Conservation (phyloP, 2,888 invertebrate species). For the Tiliacea citrago region DNA sequence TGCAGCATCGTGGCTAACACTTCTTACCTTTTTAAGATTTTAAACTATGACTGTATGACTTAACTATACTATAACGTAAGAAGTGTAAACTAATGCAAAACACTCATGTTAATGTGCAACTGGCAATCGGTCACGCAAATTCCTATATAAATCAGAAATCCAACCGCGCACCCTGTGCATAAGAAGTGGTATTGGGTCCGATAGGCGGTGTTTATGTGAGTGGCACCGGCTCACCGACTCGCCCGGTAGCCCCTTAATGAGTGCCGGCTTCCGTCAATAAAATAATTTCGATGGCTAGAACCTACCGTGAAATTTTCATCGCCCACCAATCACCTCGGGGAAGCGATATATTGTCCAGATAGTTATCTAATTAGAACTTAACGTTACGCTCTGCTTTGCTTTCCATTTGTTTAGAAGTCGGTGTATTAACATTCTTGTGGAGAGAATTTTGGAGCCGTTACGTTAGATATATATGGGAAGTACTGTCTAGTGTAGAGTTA, state of each 20-base stretch:
- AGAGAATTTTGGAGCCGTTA: slow-evolving; percentile 55
- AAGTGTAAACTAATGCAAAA: neutral
- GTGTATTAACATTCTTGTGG: slow-evolving; percentile 60
- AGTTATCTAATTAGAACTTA: slow-evolving; percentile 77
- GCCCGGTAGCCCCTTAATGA: slow-evolving; percentile 85
- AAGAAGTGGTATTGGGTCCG: slow-evolving; percentile 59
- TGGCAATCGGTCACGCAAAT: neutral
- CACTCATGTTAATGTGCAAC: neutral
- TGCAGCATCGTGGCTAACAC: neutral
- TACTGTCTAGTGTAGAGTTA: neutral
- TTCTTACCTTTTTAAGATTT: neutral
- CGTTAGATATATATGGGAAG: slow-evolving; percentile 27
- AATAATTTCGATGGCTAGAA: slow-evolving; percentile 68
- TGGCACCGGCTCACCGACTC: slow-evolving; percentile 71
- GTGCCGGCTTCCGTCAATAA: slow-evolving; percentile 83
- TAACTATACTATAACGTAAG: neutral
- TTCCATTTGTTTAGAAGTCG: slow-evolving; percentile 64
- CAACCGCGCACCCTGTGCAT: slow-evolving; percentile 63
- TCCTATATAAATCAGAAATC: neutral
- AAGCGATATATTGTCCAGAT: slow-evolving; percentile 78
- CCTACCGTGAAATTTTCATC: slow-evolving; percentile 78
- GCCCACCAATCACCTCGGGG: slow-evolving; percentile 71
- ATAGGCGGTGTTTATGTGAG: slow-evolving; percentile 75
- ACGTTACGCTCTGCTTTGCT: slow-evolving; percentile 72
- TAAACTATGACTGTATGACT: too few species aligned